Evolutionary conservation across 1,140 invertebrate species (phyloP).

Genomic region (Physella acuta): DNA sequence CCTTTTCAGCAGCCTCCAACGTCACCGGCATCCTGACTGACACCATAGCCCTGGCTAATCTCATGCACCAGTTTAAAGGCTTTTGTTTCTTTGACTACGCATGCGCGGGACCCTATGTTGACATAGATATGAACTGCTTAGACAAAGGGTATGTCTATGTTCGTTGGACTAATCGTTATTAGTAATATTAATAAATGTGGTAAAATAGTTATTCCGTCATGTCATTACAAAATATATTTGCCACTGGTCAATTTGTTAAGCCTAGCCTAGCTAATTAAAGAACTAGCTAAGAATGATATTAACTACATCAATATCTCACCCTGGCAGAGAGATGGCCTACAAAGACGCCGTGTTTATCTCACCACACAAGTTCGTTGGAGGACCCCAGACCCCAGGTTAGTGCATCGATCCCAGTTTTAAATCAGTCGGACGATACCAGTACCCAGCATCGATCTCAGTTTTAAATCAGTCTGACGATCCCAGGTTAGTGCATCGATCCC

Average conservation of each 20-base stretch:
- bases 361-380: slow-evolving; percentile 85
- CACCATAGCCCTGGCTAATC: slow-evolving; percentile 77
- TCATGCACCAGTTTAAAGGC: slow-evolving; percentile 81
- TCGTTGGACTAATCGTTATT: neutral
- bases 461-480: slow-evolving; percentile 62
- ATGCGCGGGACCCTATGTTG: slow-evolving; percentile 77
- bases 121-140: slow-evolving; percentile 80
- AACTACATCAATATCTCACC: too few species aligned
- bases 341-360: slow-evolving; percentile 89
- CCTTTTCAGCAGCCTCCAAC: slow-evolving; percentile 84
- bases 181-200: neutral
- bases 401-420: slow-evolving; percentile 10
- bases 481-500: slow-evolving; percentile 62
- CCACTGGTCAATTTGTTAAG: too few species aligned
- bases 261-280: too few species aligned
- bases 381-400: slow-evolving; percentile 77
- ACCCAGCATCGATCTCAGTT: slow-evolving; percentile 41
- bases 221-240: too few species aligned
- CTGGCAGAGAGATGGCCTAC: slow-evolving; percentile 48
- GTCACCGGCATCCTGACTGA: slow-evolving; percentile 85
- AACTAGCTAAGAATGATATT: too few species aligned
- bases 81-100: slow-evolving; percentile 88
- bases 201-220: too few species aligned
- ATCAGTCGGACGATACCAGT: slow-evolving; percentile 42
- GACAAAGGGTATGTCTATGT: neutral